Base-by-base conservation (phyloP, 2,888 invertebrate genomes). In the Oligia fasciuncula region DNA sequence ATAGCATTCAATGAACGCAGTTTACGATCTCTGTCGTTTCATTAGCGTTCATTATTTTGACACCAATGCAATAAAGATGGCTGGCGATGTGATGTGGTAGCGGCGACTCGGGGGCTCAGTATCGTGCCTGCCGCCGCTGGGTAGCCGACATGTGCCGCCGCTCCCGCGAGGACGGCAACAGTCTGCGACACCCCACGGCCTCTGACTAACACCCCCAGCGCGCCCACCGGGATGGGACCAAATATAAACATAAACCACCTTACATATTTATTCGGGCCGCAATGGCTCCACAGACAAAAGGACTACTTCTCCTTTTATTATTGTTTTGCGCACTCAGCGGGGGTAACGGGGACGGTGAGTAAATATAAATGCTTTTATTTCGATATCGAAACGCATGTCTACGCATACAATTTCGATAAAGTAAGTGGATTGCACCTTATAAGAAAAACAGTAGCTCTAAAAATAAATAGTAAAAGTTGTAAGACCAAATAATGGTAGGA, bases 11-110 rank as follows among this genome's bases (percentile, higher is more conserved):
- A 72, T 67, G 43, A 63, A 77, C 40, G 14, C n/a, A 71, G 89
- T 91, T 93, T 78, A 82, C 81, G 72, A 92, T 87, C 92, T 83
- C 94, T 93, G 92, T 77, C 81, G 69, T 80, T 91, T 94, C 92
- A 94, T 94, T 94, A 93, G 91, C 91, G 92, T 94, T 94, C 92
- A 96, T 96, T 95, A 92, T 91, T 93, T 91, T 95, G 96, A 96
- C 96, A 96, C 94, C 94, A 94, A 94, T 95, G 92, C 92, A 93
- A 92, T 93, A 90, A 93, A 90, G 90, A 92, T 88, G 90, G 87
- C 89, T 81, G 88, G 90, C 93, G 93, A 94, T 91, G 91, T 91
- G 91, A 93, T 92, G 87, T 92, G 91, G 79, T 91, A 80, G 81
- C 87, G 79, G 85, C 86, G 70, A 85, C 85, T 72, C 63, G 80